Evolutionary conservation across 92 coral and sea anemone species (phyloP), one percentile per base, ranked within the genome.

Genomic region (Parazoanthus swiftii): DNA sequence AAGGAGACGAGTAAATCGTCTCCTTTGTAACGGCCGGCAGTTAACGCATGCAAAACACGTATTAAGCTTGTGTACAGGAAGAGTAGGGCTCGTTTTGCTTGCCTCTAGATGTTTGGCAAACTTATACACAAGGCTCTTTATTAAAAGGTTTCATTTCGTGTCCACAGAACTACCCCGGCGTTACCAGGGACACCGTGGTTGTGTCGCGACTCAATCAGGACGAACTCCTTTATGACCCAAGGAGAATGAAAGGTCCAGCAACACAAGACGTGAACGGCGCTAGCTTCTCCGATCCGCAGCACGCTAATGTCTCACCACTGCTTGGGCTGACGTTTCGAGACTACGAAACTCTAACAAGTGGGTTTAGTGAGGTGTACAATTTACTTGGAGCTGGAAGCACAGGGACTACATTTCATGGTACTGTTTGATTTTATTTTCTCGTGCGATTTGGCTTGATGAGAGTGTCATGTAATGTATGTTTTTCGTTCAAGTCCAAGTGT

Each of bases 321-420:
- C 86, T 82, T 43, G 86, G 86, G 11, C 50, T 82, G 74, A 36
- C 75, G 1, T 82, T 65, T 63, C 75, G 7, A 42, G 86, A 82
- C 37, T 82, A 82, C 36, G 86, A 82, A 37, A 82, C 74, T 18
- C 18, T 82, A 9, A 82, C 86, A 23, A 59, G 9, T 9, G 86
- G 86, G 20, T 82, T 82, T 82, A 82, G 26, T 25, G 86, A 82
- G 20, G 54, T 75, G 20, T 66, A 46, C 36, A 82, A 44, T n/a
- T 82, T 66, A 4, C 86, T 82, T 63, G 86, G 86, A 10, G 29
- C 86, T 38, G 86, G 86, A 0, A 67, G 35, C 37, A 82, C 51
- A 7, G 86, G 86, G 36, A 82, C 63, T 42, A 68, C 74, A 14
- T 82, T 59, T 13, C 20, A 13, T 65, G 86, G 86, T 82, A 82